These are phyloP conservation scores for Phasianus colchicus DNA, from an alignment of 2,113 vertebrate species.

Conservation along the genomic window DNA sequence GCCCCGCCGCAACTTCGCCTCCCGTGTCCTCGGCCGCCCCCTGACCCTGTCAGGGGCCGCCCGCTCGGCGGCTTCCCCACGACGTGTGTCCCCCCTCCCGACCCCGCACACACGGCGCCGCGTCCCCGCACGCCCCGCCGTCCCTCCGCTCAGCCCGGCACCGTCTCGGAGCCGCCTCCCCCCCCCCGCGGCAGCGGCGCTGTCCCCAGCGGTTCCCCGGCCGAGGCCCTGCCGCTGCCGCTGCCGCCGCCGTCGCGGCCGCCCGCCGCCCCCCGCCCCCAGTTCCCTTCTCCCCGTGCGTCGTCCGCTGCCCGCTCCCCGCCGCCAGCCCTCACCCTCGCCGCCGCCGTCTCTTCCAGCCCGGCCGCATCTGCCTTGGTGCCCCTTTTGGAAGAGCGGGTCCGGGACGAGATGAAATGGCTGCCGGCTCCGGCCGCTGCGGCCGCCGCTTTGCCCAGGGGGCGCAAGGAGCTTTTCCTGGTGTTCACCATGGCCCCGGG, in stretches of 20 bases:
- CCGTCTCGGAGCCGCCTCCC: background rate
- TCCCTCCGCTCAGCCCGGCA: background rate
- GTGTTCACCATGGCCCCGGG: slow-evolving; percentile 90
- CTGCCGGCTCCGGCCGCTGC: slow-evolving; percentile 69
- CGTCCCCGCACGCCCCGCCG: background rate
- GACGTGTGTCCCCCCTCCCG: background rate
- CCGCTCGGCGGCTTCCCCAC: no score
- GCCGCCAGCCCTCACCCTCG: slow-evolving; percentile 62
- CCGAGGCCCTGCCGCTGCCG: background rate
- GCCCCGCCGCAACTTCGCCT: no score
- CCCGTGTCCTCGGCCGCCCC: no score
- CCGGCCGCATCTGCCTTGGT: slow-evolving; percentile 56
- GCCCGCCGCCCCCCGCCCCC: background rate
- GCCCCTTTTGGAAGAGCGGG: slow-evolving; percentile 85
- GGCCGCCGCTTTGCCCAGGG: slow-evolving; percentile 73
- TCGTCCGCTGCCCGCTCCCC: background rate
- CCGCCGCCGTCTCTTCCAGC: slow-evolving; percentile 39
- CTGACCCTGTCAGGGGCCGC: background rate
- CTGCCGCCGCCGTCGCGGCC: background rate
- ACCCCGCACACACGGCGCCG: background rate
- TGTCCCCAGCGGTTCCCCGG: background rate
- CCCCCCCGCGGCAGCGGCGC: background rate
- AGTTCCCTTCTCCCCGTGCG: no score
- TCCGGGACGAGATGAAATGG: slow-evolving; percentile 93
- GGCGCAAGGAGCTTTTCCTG: slow-evolving; percentile 85